Base-by-base conservation (phyloP, 1,140 invertebrate species). In the Solen grandis region DNA sequence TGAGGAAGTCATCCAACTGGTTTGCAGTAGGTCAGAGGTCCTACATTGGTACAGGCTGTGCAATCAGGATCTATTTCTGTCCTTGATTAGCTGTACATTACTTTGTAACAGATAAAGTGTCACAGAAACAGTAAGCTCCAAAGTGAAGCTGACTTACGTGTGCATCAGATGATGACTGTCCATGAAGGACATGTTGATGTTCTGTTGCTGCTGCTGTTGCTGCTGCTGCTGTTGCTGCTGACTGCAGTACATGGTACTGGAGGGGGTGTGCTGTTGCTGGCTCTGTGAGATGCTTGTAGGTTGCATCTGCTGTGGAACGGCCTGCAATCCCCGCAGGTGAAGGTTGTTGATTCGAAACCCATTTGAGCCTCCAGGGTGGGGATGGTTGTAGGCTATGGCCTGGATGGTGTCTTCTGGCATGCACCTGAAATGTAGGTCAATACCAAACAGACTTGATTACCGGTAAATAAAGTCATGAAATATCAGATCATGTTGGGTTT, bases 351-450 rank as follows among this genome's bases (percentile, higher is more conserved):
- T 70, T 31, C 59, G 35, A 46, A 72, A 78, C 46, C 69, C 69
- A 38, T 68, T 62, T 27, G 46, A 41, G 29, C 50, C 69, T n/a
- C 52, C 27, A 14, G 78, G 86, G 3, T 79, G 62, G 22, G 74
- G 72, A 25, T 65, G 57, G 57, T 54, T 82, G 62, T 83, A 88
- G 0, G 86, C 83, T 70, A 86, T 81, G 35, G 83, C 86, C 19
- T 83, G 75, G 14, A 88, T 86, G 4, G 81, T 75, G 35, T 88
- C 86, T 36, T 88, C 86, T 60, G 86, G 86, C 35, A 88, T 65
- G 60, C 85, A 86, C 36, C 86, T 88, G 75, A 2, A 86, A 84
- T 46, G n/a, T n/a, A n/a, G n/a, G n/a, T n/a, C n/a, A n/a, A n/a
- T n/a, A n/a, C n/a, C n/a, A n/a, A n/a, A n/a, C n/a, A n/a, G n/a